These are phyloP conservation scores for Lamellibrachia columna DNA, from an alignment of 2,888 invertebrate species.

Conservation along the genomic window DNA sequence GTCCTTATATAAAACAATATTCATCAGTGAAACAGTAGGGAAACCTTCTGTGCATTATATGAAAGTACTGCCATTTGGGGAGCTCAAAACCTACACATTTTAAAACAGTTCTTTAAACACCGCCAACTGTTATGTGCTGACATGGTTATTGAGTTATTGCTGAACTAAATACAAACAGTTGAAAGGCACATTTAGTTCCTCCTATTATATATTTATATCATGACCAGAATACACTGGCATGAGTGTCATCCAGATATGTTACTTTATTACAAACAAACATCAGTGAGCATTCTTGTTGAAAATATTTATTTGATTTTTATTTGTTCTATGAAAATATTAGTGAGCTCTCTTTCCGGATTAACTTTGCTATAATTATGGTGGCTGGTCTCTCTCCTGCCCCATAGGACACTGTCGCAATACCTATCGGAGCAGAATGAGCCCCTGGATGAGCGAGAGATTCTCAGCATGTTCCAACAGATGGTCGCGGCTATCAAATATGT, in stretches of 20 bases:
- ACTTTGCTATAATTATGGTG: neutral
- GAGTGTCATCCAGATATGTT: neutral
- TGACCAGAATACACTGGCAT: neutral
- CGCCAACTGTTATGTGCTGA: too few species aligned
- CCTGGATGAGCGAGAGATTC: slow-evolving; percentile 74
- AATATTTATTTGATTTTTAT: neutral
- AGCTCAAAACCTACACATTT: too few species aligned
- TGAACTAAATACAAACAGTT: too few species aligned
- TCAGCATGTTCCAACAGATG: slow-evolving; percentile 76
- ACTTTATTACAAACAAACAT: neutral
- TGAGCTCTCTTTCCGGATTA: too few species aligned
- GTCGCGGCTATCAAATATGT: slow-evolving; percentile 77
- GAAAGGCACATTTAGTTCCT: too few species aligned
- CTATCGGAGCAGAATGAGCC: slow-evolving; percentile 70
- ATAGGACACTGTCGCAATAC: slow-evolving; percentile 74
- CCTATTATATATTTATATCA: neutral
- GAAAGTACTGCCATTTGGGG: neutral
- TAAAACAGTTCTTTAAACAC: too few species aligned
- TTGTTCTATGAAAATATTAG: neutral
- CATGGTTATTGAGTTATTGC: too few species aligned
- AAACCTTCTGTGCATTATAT: neutral
- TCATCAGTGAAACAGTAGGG: neutral
- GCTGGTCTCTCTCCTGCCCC: neutral
- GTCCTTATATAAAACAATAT: neutral
- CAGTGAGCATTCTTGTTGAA: too few species aligned